Evolutionary conservation across 2,888 invertebrate species (phyloP).

Genomic region (Eupithecia tripunctaria): DNA sequence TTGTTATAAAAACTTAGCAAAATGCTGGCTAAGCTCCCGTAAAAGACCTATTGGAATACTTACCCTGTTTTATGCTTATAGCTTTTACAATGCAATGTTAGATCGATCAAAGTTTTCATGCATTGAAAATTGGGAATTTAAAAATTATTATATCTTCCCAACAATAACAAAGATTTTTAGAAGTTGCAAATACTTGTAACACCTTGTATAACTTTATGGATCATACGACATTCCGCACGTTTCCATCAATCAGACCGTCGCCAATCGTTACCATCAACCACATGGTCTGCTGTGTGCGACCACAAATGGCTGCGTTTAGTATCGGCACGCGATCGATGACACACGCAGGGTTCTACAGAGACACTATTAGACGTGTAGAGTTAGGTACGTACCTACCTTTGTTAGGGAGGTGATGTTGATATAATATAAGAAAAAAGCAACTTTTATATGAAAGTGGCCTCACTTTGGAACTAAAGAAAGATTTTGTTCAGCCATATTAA

Average conservation of each 20-base stretch:
- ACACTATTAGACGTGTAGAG: not conserved
- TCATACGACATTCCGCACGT: slow-evolving; percentile 21
- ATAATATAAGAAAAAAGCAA: not conserved
- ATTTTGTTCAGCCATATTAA: not conserved
- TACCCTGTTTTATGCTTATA: no score
- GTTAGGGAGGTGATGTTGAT: no score
- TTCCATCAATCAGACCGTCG: slow-evolving; percentile 32
- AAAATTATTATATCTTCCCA: no score
- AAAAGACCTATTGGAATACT: no score
- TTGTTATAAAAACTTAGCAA: no score
- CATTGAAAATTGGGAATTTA: no score
- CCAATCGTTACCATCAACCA: slow-evolving; percentile 50
- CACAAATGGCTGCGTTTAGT: slow-evolving; percentile 72
- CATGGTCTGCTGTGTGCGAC: slow-evolving; percentile 60
- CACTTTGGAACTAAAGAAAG: not conserved
- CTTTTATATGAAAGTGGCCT: not conserved
- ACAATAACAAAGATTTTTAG: no score
- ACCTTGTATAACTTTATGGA: slow-evolving; percentile 6
- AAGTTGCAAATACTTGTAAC: not conserved
- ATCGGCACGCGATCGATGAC: slow-evolving; percentile 63
- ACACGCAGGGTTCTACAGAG: slow-evolving; percentile 17
- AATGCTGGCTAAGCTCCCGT: no score
- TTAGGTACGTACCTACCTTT: not conserved
- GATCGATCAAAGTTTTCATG: no score
- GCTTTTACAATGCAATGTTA: no score